These are phyloP conservation scores for Apeltes quadracus DNA, from an alignment of 2,113 vertebrate genomes.

Conservation along the genomic window DNA sequence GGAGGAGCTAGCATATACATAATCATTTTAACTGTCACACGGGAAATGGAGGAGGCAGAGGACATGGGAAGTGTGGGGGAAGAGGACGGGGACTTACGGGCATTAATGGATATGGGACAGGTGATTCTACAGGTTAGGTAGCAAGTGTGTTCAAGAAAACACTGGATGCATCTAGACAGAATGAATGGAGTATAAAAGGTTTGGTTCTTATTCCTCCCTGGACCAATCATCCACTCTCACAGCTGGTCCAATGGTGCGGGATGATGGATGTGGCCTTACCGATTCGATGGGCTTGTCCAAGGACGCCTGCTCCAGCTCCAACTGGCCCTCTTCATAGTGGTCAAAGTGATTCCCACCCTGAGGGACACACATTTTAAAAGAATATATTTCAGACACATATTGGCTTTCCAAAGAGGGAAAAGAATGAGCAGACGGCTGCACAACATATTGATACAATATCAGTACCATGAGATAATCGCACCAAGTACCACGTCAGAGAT, in stretches of 20 bases:
- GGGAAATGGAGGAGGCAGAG: constrained; percentile 66
- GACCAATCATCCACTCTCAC: constrained; percentile 86
- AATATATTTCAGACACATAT: constrained; percentile 12
- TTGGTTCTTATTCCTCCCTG: constrained; percentile 74
- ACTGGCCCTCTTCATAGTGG: constrained; percentile 98
- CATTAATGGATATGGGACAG: constrained; percentile 68
- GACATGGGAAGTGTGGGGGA: constrained; percentile 52
- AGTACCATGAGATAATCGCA: too few species aligned
- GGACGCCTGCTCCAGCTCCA: constrained; percentile 98
- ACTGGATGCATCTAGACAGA: constrained; percentile 68
- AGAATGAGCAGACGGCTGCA: background rate
- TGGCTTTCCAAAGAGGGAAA: background rate
- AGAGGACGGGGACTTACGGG: constrained; percentile 35
- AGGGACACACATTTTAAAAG: constrained; percentile 50
- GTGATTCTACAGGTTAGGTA: constrained; percentile 69
- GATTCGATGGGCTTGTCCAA: constrained; percentile 99
- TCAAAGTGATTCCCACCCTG: constrained; percentile 99
- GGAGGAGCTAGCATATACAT: constrained; percentile 53
- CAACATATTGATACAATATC: background rate
- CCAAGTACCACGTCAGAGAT: too few species aligned
- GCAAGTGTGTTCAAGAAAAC: constrained; percentile 61
- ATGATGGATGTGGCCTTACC: constrained; percentile 86
- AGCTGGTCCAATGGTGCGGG: constrained; percentile 70
- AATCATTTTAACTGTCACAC: constrained; percentile 65
- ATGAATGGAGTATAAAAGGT: constrained; percentile 57